These are phyloP conservation scores for Molossus molossus DNA, from an alignment of 2,797 vertebrate genomes.

Conservation along the genomic window DNA sequence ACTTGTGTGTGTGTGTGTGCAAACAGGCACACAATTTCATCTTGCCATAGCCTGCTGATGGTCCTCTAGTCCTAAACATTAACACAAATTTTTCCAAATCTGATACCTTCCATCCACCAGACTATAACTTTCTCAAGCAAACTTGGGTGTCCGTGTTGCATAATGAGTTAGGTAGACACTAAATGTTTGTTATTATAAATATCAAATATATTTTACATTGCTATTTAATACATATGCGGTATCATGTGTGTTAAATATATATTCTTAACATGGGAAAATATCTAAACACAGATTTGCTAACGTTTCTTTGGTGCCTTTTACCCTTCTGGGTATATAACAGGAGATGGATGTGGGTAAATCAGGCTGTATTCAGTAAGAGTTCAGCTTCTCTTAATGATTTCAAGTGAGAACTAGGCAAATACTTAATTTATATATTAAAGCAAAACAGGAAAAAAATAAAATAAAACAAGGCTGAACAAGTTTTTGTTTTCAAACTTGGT, in stretches of 20 bases:
- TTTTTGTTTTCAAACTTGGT: constrained; percentile 39
- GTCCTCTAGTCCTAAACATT: background rate
- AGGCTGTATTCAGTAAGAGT: constrained; percentile 37
- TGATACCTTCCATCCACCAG: background rate
- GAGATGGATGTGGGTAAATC: background rate
- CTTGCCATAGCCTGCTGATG: background rate
- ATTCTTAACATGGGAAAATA: background rate
- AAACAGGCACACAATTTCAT: background rate
- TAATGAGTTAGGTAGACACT: background rate
- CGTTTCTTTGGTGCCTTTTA: background rate
- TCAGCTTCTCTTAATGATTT: constrained; percentile 41
- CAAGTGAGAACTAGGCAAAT: constrained; percentile 4
- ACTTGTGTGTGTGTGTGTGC: background rate
- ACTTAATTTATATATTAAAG: constrained; percentile 61
- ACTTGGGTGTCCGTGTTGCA: background rate
- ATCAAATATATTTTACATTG: background rate
- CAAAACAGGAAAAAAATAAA: constrained; percentile 48
- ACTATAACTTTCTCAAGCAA: background rate
- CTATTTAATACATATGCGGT: background rate
- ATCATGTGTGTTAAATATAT: background rate
- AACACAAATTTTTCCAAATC: background rate
- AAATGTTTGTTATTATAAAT: constrained; percentile 14
- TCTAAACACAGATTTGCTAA: background rate
- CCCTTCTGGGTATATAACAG: background rate
- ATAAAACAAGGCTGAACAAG: background rate